A percentile compares a stretch with the other conserved stretches of the same genome.
Evolutionary conservation across 2,113 vertebrate species (phyloP).

Genomic region (Passer domesticus): DNA sequence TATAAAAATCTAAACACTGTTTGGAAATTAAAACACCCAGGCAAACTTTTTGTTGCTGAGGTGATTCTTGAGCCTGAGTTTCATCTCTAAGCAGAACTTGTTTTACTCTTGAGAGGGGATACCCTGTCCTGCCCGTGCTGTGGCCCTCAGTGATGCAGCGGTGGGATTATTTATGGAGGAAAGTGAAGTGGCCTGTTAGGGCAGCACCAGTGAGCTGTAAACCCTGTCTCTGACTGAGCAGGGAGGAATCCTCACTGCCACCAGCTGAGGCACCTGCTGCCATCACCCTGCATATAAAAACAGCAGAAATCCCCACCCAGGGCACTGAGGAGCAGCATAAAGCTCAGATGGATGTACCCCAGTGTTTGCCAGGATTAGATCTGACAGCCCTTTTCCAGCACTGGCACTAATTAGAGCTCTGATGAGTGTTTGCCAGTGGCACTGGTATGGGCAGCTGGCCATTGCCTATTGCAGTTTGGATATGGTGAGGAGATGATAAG

Average conservation of each 20-base stretch:
- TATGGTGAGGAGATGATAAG: background rate
- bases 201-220: background rate
- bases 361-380: background rate
- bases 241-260: background rate
- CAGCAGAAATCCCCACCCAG: background rate
- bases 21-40: background rate
- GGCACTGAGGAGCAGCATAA: background rate
- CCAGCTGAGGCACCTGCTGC: accelerated
- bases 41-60: background rate
- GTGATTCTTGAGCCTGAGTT: background rate
- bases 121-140: accelerated
- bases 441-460: background rate
- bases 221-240: background rate
- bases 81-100: background rate
- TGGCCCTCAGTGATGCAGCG: background rate
- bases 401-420: background rate
- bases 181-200: background rate
- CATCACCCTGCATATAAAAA: accelerated
- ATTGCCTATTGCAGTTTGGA: background rate
- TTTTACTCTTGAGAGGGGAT: background rate
- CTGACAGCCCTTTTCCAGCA: background rate
- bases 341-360: background rate
- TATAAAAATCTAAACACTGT: background rate
- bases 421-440: background rate
- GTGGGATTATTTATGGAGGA: background rate